Evolutionary conservation across 2,113 vertebrate species (phyloP), one percentile per base, ranked within the genome.

Genomic region (Hippocampus barbouri): DNA sequence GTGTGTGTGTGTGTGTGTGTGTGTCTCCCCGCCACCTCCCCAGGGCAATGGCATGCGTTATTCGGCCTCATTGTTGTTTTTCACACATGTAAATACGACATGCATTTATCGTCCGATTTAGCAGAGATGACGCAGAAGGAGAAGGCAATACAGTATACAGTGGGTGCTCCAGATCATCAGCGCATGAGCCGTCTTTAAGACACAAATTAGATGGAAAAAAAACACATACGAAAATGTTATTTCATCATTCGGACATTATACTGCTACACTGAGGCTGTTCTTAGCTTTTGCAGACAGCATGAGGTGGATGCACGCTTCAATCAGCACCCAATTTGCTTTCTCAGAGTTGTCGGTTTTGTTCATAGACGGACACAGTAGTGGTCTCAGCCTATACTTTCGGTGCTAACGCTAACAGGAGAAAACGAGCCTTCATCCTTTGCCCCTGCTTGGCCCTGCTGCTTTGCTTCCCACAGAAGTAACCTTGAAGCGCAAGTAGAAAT

Each of bases 401-500:
- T 66, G 76, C 74, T 76, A 23, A 23, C 21, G 70, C 70, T 40
- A 56, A 80, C 78, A 40, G 59, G 53, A 83, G 64, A 61, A 80
- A 80, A 79, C 75, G 74, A 78, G 54, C 63, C 67, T 71, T 64
- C 63, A 8, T 67, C 72, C 56, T 75, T 72, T 79, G 64, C 76
- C 78, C 72, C 57, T 77, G 74, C 79, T 72, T 79, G 64, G 75
- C 78, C 72, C 57, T 77, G 74, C 79, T 80, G 87, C 84, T 78
- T 73, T 66, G 64, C 73, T 21, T 71, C 45, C 4, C 5, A 3
- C 83, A 72, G 53, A 80, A 83, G 86, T 90, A 85, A 89, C 90
- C 89, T 87, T 85, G 85, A 79, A 65, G 69, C 83, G 59, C 41
- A 66, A 45, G 63, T 66, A 30, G 79, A 81, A 86, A 84, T 76